phyloP scores from a whole-genome alignment of 1,140 invertebrate genomes.

The Macrobrachium nipponense region DNA sequence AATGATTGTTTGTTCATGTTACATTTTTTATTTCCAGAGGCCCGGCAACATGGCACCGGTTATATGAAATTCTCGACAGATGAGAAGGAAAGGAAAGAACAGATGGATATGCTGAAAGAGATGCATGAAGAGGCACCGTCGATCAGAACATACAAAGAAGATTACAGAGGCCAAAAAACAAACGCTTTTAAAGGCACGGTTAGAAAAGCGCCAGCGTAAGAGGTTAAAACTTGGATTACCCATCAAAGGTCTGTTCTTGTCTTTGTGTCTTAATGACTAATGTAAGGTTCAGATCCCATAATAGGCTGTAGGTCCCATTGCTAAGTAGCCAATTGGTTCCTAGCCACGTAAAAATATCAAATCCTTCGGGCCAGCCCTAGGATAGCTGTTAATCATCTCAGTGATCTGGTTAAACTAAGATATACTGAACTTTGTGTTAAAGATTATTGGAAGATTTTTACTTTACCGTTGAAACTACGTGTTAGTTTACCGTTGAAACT shows the following conservation, averaged over 20 bases:
- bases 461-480: no score
- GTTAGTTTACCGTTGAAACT: no score
- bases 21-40: slow-evolving; percentile 74
- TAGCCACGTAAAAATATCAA: no score
- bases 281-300: no score
- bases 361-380: no score
- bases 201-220: slow-evolving; percentile 79
- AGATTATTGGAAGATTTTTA: no score
- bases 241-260: slow-evolving; percentile 71
- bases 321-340: no score
- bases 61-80: slow-evolving; percentile 90
- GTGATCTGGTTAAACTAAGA: no score
- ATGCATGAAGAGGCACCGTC: slow-evolving; percentile 78
- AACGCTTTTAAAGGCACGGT: slow-evolving; percentile 78
- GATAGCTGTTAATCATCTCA: no score
- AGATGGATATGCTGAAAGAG: slow-evolving; percentile 77
- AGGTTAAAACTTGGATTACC: slow-evolving; percentile 81
- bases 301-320: no score
- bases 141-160: slow-evolving; percentile 67
- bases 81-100: slow-evolving; percentile 81
- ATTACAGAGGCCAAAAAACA: slow-evolving; percentile 77
- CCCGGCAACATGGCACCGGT: slow-evolving; percentile 87
- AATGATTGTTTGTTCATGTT: no score
- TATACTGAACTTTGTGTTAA: no score
- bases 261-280: background rate